Conservation (phyloP, 2,113 vertebrate genomes). For the Rostratula benghalensis region DNA sequence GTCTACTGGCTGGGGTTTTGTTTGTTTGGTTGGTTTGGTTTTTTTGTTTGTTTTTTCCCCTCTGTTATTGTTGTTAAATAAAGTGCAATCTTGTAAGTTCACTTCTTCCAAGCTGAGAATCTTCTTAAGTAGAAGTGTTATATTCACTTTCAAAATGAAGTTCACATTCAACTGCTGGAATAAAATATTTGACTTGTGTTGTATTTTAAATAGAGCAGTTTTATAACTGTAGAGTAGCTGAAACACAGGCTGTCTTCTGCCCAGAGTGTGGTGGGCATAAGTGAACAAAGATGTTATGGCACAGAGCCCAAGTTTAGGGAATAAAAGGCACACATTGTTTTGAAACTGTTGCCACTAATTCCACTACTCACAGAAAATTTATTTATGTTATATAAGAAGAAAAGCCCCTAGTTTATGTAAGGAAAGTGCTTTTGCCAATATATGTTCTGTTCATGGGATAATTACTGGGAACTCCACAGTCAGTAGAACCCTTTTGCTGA, state of each 20-base stretch:
- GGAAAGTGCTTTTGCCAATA: not conserved
- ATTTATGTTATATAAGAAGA: not conserved
- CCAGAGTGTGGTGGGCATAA: not conserved
- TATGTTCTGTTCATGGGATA: not conserved
- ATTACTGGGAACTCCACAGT: not conserved
- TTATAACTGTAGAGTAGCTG: not conserved
- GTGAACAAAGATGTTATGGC: not conserved
- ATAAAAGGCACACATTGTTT: not conserved
- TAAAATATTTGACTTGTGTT: not conserved
- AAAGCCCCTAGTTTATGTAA: not conserved
- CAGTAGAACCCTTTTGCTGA: not conserved
- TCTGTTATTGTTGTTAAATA: not conserved
- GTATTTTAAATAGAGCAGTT: not conserved
- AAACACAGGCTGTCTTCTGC: not conserved
- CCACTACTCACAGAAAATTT: not conserved
- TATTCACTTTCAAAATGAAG: not conserved
- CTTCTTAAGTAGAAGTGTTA: not conserved
- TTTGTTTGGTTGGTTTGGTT: accelerated
- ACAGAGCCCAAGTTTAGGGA: not conserved
- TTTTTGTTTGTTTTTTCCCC: accelerated
- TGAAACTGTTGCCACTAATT: not conserved
- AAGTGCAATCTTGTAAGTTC: not conserved
- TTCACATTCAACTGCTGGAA: not conserved
- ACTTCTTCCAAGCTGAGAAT: not conserved
- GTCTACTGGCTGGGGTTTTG: not conserved